Evolutionary conservation across 1,140 invertebrate species (phyloP).

Genomic region (Heliconius congener): DNA sequence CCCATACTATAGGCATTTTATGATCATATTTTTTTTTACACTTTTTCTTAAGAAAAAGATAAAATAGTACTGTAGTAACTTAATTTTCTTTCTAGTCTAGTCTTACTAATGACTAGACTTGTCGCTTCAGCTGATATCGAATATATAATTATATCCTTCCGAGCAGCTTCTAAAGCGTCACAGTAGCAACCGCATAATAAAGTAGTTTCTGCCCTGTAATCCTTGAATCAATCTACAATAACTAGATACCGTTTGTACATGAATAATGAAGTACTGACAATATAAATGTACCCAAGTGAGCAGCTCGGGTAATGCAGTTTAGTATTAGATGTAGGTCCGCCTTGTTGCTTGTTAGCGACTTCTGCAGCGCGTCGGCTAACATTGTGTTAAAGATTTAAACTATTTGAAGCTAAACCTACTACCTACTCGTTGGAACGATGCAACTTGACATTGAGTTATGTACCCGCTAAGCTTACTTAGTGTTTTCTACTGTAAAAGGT

Average conservation of each 20-base stretch:
- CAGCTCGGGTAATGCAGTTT: slow-evolving; percentile 11
- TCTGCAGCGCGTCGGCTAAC: slow-evolving; percentile 40
- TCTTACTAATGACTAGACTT: too few relatives aligned
- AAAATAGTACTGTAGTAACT: background rate
- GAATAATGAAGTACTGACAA: background rate
- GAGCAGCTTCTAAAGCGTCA: background rate
- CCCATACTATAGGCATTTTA: background rate
- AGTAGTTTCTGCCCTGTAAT: background rate
- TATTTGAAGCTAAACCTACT: slow-evolving; percentile 46
- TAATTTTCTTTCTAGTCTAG: too few relatives aligned
- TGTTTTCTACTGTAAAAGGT: slow-evolving; percentile 32
- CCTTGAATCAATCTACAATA: background rate
- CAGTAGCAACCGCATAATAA: background rate
- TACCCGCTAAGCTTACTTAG: slow-evolving; percentile 36
- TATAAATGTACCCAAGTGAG: background rate
- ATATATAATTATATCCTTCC: background rate
- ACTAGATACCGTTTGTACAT: background rate
- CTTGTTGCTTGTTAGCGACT: slow-evolving; percentile 31
- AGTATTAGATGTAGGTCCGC: background rate
- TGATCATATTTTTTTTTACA: slow-evolving; percentile 15
- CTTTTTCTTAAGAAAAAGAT: background rate
- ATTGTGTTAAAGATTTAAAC: slow-evolving; percentile 68
- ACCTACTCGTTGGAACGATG: slow-evolving; percentile 20
- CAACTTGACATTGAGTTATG: slow-evolving; percentile 37
- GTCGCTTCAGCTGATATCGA: background rate